phyloP scores from a whole-genome alignment of 2,888 invertebrate species.

The Hartigia nigra region DNA sequence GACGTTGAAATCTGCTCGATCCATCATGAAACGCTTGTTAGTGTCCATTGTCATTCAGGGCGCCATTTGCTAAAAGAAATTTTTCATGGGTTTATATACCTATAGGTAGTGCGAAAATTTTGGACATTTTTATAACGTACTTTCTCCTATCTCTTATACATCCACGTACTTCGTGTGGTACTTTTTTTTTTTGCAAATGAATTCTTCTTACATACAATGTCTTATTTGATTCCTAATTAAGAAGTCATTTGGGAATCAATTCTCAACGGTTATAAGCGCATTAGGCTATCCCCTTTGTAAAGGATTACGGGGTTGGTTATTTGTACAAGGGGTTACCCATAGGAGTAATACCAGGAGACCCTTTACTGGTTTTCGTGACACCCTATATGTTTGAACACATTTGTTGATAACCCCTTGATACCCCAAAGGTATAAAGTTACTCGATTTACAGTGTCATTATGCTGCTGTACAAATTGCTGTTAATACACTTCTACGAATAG shows the following conservation, averaged over 20 bases:
- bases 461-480: neutral
- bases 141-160: neutral
- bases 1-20: conserved; percentile 39
- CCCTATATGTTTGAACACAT: conserved; percentile 65
- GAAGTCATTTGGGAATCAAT: conserved; percentile 58
- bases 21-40: conserved; percentile 52
- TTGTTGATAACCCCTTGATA: conserved; percentile 61
- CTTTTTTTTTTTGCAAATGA: accelerated
- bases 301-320: conserved; percentile 58
- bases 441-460: conserved; percentile 8
- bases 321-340: conserved; percentile 49
- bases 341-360: conserved; percentile 13
- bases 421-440: conserved; percentile 25
- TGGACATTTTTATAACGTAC: neutral
- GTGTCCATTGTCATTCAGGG: conserved; percentile 37
- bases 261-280: conserved; percentile 57
- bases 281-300: conserved; percentile 47
- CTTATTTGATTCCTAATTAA: conserved; percentile 37
- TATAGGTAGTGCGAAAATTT: neutral
- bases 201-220: neutral
- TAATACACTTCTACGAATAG: neutral
- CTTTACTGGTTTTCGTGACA: conserved; percentile 46
- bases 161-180: neutral
- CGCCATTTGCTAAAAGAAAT: neutral
- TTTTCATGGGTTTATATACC: neutral